Percentiles rank a stretch among this genome's conserved stretches.
These are phyloP conservation scores for Mallotus villosus DNA, from an alignment of 2,797 vertebrate species.

Conservation along the genomic window DNA sequence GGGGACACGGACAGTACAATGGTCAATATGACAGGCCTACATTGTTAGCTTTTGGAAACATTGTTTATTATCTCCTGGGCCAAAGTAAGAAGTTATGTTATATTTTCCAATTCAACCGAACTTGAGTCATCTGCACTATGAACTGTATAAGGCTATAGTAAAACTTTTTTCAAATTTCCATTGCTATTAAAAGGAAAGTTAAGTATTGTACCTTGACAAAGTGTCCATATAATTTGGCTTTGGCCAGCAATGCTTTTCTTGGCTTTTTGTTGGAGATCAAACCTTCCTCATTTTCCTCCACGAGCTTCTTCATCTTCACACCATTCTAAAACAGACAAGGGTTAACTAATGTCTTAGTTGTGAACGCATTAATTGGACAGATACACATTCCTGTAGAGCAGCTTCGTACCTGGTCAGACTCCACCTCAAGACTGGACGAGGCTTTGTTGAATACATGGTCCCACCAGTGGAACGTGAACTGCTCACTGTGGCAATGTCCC, in stretches of 20 bases:
- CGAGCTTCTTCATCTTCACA: conserved; percentile 70
- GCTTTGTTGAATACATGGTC: conserved; percentile 92
- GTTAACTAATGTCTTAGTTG: background rate
- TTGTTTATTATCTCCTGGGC: background rate
- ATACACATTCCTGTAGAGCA: background rate
- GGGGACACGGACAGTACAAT: background rate
- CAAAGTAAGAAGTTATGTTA: background rate
- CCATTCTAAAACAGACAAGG: conserved; percentile 73
- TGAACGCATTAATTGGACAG: background rate
- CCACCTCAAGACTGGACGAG: conserved; percentile 82
- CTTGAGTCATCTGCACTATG: background rate
- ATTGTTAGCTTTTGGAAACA: background rate
- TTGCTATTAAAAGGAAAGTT: background rate
- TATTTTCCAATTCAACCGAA: background rate
- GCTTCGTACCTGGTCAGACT: conserved; percentile 71
- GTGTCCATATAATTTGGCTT: conserved; percentile 80
- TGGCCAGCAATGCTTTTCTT: conserved; percentile 52
- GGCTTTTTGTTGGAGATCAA: conserved; percentile 81
- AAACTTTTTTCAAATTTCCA: background rate
- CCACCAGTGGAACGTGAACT: conserved; percentile 96
- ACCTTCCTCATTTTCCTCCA: conserved; percentile 54
- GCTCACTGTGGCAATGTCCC: conserved; percentile 84
- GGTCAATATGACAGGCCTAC: background rate
- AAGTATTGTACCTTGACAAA: conserved; percentile 85
- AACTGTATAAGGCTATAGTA: background rate